These are phyloP conservation scores for Pterocles gutturalis DNA, from an alignment of 2,113 vertebrate species.

Conservation along the genomic window DNA sequence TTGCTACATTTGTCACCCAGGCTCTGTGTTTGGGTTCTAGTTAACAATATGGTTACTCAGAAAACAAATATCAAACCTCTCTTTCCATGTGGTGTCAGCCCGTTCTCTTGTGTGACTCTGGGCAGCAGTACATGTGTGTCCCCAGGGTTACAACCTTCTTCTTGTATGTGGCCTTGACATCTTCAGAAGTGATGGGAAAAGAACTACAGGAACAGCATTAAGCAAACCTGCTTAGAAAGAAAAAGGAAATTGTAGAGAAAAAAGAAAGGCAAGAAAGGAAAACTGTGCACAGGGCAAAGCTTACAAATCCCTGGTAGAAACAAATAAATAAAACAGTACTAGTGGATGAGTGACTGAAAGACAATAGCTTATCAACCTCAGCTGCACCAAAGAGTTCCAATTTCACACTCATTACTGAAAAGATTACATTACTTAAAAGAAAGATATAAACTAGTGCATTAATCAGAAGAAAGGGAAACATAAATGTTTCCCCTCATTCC, in stretches of 20 bases:
- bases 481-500: conserved; percentile 4
- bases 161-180: background rate
- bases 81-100: background rate
- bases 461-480: conserved; percentile 54
- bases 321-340: conserved; percentile 24
- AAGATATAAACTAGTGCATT: conserved; percentile 46
- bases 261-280: background rate
- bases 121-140: background rate
- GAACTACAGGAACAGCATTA: background rate
- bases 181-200: background rate
- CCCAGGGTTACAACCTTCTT: background rate
- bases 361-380: conserved; percentile 45
- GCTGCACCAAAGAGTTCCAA: conserved; percentile 35
- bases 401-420: conserved; percentile 42
- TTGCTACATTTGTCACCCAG: background rate
- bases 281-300: background rate
- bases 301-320: background rate
- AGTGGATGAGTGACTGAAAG: conserved; percentile 18
- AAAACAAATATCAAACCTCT: background rate
- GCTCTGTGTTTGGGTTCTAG: background rate
- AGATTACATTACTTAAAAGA: conserved; percentile 36
- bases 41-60: background rate
- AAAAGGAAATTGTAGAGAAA: background rate
- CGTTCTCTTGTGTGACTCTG: background rate
- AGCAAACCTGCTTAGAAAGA: background rate